Conservation (phyloP, 2,113 vertebrate species). For the Pseudopipra pipra region DNA sequence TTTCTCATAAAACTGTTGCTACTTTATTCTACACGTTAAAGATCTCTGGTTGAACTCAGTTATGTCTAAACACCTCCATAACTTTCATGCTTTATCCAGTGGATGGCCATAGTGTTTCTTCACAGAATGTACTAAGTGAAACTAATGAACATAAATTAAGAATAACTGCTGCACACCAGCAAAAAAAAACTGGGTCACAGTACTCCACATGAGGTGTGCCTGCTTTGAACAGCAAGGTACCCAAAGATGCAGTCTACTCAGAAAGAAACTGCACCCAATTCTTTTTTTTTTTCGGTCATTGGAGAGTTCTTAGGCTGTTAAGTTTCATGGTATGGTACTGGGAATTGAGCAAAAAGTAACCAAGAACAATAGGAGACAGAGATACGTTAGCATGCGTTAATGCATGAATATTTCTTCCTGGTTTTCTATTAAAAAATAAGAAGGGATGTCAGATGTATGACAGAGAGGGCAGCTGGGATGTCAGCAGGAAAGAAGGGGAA, state of each 20-base stretch:
- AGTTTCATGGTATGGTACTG: not conserved
- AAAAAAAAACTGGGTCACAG: not conserved
- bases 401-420: not conserved
- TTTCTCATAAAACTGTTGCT: not conserved
- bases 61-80: not conserved
- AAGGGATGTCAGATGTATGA: slow-evolving; percentile 42
- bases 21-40: not conserved
- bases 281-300: not conserved
- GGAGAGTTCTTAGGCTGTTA: not conserved
- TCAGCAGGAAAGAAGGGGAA: slow-evolving; percentile 38
- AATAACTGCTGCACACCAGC: not conserved
- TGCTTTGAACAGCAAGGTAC: not conserved
- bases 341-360: not conserved
- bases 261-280: not conserved
- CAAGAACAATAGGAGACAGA: not conserved
- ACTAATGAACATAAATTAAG: not conserved
- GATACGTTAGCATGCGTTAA: not conserved
- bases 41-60: not conserved
- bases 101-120: not conserved
- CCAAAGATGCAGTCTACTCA: not conserved
- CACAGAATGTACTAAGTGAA: not conserved
- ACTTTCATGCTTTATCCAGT: not conserved
- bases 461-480: slow-evolving; percentile 45
- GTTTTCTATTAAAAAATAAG: slow-evolving; percentile 20
- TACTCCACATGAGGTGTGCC: not conserved